Conservation (phyloP, 2,113 vertebrate genomes). For the Cyrtonyx montezumae region DNA sequence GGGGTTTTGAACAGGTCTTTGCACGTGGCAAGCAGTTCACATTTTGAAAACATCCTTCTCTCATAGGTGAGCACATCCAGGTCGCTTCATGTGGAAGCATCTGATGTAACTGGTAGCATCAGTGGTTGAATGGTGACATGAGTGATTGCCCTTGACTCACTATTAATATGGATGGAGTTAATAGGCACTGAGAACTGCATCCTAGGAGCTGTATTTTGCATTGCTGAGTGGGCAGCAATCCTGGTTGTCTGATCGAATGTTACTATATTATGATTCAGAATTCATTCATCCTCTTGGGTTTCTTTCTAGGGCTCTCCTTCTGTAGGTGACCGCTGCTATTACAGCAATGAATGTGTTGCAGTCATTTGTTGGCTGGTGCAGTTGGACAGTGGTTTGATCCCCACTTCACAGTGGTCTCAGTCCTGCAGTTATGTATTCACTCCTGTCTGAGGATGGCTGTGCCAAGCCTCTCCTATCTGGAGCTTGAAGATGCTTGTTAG, state of each 20-base stretch:
- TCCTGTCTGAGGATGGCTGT: background rate
- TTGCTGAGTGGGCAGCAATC: slow-evolving; percentile 7
- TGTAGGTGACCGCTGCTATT: background rate
- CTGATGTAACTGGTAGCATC: background rate
- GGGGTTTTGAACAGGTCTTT: background rate
- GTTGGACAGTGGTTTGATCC: background rate
- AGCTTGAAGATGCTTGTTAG: background rate
- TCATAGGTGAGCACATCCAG: background rate
- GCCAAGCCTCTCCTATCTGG: background rate
- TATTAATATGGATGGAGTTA: background rate
- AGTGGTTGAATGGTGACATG: background rate
- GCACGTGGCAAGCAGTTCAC: background rate
- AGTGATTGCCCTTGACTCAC: background rate
- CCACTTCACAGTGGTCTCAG: background rate
- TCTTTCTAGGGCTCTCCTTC: slow-evolving; percentile 16
- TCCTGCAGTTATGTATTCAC: background rate
- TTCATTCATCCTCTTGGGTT: slow-evolving; percentile 9
- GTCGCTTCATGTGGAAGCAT: background rate
- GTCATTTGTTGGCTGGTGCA: background rate
- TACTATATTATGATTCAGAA: background rate
- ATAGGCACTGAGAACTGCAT: background rate
- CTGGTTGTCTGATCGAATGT: background rate
- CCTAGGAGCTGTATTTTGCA: background rate
- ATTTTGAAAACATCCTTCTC: rapidly evolving
- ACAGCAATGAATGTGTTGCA: background rate